Base-by-base conservation (phyloP, 2,113 vertebrate genomes). In the Zosterops pallidus region DNA sequence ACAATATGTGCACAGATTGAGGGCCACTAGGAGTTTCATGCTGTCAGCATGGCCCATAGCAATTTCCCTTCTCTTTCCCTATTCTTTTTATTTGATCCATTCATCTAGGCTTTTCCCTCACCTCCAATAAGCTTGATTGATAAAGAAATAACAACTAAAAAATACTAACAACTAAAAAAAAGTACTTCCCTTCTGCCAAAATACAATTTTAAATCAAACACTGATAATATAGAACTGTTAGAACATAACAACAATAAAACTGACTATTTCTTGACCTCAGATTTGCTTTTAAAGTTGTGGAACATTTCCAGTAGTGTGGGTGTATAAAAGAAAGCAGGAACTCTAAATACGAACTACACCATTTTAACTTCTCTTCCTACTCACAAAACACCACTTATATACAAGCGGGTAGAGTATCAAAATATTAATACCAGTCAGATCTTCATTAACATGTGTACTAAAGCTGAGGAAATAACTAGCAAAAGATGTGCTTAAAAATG, bases 271-370 rank as follows among this genome's bases (percentile, higher is more conserved):
- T 80, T 90, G 41, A 83, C 76, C 63, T 89, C 57, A 53, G 22
- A 90, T 69, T 90, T 95, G 41, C 50, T 72, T 92, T 90, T 57
- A 69, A 79, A 83, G 31, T 77, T 95, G 63, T 65, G 76, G 86
- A 95, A 52, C 37, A 52, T 80, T 95, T 94, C 83, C 79, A 86
- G 67, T 60, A 86, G 37, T 72, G 75, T 72, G 60, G 60, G 63
- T 83, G 44, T 79, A 35, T 83, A 80, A 90, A 95, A 76, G 57
- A 86, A 72, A 90, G 53, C 67, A 88, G 80, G 53, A 83, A 86
- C 33, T 60, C 49, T 83, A 72, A 92, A 62, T 62, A 50, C 28
- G 74, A 33, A 62, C 31, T 78, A 55, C 46, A 71, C 14, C n/a
- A 77, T 18, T 41, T 92, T 86, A 57, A 83, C 33, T 86, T 92